Evolutionary conservation across 2,113 vertebrate genomes (phyloP).

Genomic region (Chloropsis cyanopogon): DNA sequence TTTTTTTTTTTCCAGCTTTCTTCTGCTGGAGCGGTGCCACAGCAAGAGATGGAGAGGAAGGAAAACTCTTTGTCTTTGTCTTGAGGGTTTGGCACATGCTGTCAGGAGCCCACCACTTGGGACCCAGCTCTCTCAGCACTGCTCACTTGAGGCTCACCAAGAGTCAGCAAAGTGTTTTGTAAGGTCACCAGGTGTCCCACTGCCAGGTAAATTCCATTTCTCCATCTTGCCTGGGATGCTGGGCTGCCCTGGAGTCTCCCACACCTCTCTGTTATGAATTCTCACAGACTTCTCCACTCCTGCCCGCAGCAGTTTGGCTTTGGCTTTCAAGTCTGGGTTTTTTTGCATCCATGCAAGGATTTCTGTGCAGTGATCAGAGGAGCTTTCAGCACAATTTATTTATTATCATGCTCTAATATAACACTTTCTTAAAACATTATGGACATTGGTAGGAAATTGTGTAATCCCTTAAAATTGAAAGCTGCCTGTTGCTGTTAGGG

Average conservation of each 20-base stretch:
- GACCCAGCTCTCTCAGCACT: background rate
- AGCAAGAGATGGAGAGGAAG: background rate
- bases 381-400: background rate
- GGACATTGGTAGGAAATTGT: background rate
- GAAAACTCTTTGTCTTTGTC: too few species aligned
- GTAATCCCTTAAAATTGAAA: background rate
- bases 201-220: background rate
- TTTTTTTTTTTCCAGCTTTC: background rate
- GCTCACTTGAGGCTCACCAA: background rate
- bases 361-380: background rate
- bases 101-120: accelerated
- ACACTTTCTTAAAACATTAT: background rate
- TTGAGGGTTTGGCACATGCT: background rate
- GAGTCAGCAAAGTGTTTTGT: background rate
- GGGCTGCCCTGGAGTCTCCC: background rate
- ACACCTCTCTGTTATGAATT: background rate
- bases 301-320: background rate
- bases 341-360: background rate
- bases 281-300: background rate
- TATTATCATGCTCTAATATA: background rate
- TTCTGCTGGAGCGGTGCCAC: background rate
- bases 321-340: background rate
- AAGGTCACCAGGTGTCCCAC: background rate
- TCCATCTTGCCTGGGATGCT: background rate
- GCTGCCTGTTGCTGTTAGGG: background rate